These are phyloP conservation scores for Ostrea edulis DNA, from an alignment of 1,140 invertebrate species.

Conservation along the genomic window DNA sequence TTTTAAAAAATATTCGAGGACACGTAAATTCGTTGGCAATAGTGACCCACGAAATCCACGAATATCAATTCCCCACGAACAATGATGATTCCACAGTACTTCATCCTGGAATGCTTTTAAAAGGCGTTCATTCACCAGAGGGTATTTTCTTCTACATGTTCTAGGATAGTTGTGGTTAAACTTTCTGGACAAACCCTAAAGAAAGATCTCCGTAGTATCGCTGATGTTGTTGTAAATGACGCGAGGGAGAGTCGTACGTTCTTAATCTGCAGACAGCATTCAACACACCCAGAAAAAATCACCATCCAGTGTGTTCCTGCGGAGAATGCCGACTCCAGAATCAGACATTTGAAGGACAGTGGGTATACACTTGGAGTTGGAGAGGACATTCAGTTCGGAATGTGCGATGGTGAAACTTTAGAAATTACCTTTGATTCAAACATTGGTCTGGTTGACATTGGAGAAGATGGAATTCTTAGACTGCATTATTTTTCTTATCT, in stretches of 20 bases:
- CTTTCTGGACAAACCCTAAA: background rate
- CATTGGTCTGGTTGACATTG: constrained; percentile 17
- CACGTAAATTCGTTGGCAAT: no score
- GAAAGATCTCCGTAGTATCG: background rate
- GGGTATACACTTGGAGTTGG: background rate
- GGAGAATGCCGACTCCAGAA: background rate
- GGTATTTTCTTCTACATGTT: background rate
- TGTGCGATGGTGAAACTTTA: constrained; percentile 33
- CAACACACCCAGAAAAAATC: constrained; percentile 15
- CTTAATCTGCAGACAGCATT: constrained; percentile 23
- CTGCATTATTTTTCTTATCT: background rate
- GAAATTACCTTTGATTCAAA: constrained; percentile 30
- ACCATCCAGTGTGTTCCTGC: constrained; percentile 18
- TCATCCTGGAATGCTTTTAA: no score
- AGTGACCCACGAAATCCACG: no score
- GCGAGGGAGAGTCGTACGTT: background rate
- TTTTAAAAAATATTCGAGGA: no score
- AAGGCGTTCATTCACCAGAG: no score
- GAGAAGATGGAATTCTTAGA: background rate
- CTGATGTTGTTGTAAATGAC: background rate
- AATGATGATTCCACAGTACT: no score
- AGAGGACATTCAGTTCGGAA: background rate
- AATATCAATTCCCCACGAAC: no score
- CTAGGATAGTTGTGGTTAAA: background rate
- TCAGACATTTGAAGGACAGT: background rate